Conservation (phyloP, 2,888 invertebrate genomes). For the Capitulum mitella region DNA sequence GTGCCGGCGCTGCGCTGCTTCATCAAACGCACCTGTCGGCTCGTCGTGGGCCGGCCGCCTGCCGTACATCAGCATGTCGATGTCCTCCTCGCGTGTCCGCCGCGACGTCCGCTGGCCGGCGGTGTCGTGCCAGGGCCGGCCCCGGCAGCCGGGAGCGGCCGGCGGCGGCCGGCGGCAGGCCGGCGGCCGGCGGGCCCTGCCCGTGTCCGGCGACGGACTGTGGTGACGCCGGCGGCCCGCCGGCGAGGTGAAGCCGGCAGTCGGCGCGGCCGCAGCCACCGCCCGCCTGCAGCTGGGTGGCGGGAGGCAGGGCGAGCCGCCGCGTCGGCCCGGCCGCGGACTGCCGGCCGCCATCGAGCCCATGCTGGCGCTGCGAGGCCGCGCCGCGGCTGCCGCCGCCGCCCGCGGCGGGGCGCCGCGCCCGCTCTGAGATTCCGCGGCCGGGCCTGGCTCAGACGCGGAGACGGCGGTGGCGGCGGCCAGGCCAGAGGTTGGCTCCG, state of each 20-base stretch:
- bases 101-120: not conserved
- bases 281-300: not conserved
- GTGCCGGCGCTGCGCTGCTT: not conserved
- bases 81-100: slow-evolving; percentile 39
- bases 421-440: too few relatives aligned
- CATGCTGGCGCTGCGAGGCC: slow-evolving; percentile 34
- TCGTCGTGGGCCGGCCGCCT: not conserved
- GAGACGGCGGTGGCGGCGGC: too few relatives aligned
- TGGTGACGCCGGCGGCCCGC: not conserved
- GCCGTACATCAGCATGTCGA: slow-evolving; percentile 40
- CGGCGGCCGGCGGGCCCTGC: not conserved
- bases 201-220: not conserved
- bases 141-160: not conserved
- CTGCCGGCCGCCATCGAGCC: slow-evolving; percentile 29
- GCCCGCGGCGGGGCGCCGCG: not conserved
- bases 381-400: slow-evolving; percentile 24
- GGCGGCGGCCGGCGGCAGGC: not conserved
- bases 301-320: slow-evolving; percentile 27
- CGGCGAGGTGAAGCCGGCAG: not conserved
- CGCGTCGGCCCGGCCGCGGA: not conserved
- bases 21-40: not conserved
- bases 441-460: too few relatives aligned
- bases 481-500: too few relatives aligned
- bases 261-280: not conserved
- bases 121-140: not conserved